These are phyloP conservation scores for Lophotriccus pileatus DNA, from an alignment of 2,797 vertebrate genomes.

Conservation along the genomic window DNA sequence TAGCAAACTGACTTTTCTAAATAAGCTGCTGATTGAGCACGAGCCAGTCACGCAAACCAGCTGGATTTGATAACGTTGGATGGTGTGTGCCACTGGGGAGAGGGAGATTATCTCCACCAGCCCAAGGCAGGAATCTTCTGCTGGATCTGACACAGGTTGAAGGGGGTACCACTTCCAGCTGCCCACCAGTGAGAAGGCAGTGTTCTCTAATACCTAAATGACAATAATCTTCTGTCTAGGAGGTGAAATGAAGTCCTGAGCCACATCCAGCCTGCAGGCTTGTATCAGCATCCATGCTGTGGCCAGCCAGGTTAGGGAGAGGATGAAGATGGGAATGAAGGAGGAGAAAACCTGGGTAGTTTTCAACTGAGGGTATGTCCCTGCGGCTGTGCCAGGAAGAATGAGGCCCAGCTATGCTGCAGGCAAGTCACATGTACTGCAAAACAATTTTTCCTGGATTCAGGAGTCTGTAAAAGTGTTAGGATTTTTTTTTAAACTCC, in stretches of 20 bases:
- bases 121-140: slow-evolving; percentile 24
- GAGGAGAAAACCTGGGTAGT: not conserved
- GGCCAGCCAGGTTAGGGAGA: not conserved
- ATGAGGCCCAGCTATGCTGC: not conserved
- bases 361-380: not conserved
- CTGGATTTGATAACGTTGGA: slow-evolving; percentile 41
- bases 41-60: slow-evolving; percentile 12
- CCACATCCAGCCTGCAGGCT: not conserved
- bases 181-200: not conserved
- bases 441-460: not conserved
- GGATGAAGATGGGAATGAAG: not conserved
- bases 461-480: not conserved
- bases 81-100: slow-evolving; percentile 18
- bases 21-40: slow-evolving; percentile 62
- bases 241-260: not conserved
- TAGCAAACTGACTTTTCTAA: slow-evolving; percentile 74
- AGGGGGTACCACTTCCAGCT: not conserved
- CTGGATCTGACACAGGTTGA: not conserved
- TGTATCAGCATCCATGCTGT: rapidly evolving
- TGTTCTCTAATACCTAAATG: not conserved
- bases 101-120: slow-evolving; percentile 53
- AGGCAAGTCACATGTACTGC: not conserved
- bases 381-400: not conserved
- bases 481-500: no score
- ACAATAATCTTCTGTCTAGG: not conserved